These are phyloP conservation scores for Globicephala melas DNA, from an alignment of 2,113 vertebrate species.

Conservation along the genomic window DNA sequence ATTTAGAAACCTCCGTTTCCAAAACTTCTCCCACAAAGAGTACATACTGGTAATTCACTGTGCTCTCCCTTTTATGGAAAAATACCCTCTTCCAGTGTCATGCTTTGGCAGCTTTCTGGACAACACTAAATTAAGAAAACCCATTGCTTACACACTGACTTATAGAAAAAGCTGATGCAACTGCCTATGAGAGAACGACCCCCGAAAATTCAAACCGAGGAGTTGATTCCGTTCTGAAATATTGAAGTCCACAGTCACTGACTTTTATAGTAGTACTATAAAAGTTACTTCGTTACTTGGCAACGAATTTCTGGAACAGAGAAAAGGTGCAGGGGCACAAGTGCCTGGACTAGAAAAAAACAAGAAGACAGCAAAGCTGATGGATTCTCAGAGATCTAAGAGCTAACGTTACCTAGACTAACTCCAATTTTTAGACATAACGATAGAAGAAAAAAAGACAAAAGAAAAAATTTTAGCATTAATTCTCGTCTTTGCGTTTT, in stretches of 20 bases:
- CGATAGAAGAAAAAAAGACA: constrained; percentile 15
- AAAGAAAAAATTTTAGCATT: background rate
- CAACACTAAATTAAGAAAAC: constrained; percentile 46
- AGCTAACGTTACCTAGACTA: background rate
- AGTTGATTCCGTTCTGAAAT: constrained; percentile 38
- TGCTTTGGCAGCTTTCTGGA: constrained; percentile 41
- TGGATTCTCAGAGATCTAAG: background rate
- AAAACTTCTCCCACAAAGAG: constrained; percentile 46
- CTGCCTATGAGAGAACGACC: background rate
- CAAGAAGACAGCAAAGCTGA: background rate
- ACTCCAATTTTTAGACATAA: background rate
- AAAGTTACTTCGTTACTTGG: background rate
- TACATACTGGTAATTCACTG: background rate
- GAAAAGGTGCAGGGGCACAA: background rate
- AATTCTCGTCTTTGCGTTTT: constrained; percentile 19
- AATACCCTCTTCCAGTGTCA: background rate
- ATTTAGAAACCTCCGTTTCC: constrained; percentile 34
- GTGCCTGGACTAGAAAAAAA: background rate
- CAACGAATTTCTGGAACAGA: background rate
- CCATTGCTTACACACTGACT: background rate
- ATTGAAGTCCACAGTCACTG: background rate
- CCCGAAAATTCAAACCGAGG: constrained; percentile 49
- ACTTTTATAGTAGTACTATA: constrained; percentile 35
- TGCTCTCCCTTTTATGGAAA: background rate
- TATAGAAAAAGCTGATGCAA: constrained; percentile 35